These are phyloP conservation scores for Spinus olivaceus DNA, from an alignment of 2,797 vertebrate species.

Conservation along the genomic window DNA sequence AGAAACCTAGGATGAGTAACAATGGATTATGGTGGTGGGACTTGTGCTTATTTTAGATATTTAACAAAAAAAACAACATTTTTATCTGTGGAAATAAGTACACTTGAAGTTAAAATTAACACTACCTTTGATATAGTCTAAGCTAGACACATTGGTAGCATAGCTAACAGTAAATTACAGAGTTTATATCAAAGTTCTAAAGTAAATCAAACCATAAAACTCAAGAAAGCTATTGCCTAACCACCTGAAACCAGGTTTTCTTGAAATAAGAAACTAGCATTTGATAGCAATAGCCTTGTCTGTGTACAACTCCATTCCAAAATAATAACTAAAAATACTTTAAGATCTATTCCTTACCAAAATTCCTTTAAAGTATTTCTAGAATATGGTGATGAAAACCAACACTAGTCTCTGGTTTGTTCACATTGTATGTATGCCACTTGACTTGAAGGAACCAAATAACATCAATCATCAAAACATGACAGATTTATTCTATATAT, in stretches of 20 bases:
- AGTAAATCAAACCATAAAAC: neutral
- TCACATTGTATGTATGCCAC: neutral
- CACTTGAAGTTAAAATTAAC: neutral
- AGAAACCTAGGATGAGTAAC: neutral
- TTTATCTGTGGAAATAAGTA: neutral
- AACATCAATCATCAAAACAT: neutral
- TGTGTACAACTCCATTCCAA: neutral
- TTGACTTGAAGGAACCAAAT: neutral
- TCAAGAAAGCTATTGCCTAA: neutral
- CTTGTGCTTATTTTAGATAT: neutral
- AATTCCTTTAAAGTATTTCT: neutral
- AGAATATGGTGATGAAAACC: neutral
- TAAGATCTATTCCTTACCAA: neutral
- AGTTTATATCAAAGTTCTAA: neutral
- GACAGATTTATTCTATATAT: neutral
- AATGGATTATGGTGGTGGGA: neutral
- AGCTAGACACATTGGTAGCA: neutral
- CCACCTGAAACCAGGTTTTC: neutral
- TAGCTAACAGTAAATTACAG: neutral
- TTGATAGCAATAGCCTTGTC: neutral
- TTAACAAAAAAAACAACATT: neutral
- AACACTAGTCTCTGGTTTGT: neutral
- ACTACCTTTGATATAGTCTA: neutral
- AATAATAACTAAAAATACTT: neutral
- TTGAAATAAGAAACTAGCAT: neutral